phyloP scores from a whole-genome alignment of 2,888 invertebrate species.

The Cryptocheilus praepositus region DNA sequence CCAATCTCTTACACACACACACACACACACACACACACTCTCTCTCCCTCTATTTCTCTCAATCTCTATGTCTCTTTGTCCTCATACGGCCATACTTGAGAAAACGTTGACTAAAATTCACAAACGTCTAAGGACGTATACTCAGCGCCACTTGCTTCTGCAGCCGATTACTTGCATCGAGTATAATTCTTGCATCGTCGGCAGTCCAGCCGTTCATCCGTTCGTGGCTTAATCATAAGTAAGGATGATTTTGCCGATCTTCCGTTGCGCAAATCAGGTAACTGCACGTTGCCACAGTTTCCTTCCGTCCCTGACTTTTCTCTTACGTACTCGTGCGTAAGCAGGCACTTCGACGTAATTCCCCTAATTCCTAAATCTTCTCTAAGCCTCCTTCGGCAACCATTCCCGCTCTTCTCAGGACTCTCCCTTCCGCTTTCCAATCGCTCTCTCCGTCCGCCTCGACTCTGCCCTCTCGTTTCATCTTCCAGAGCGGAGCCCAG shows the following conservation, averaged over 20 bases:
- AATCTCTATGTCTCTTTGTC: neutral
- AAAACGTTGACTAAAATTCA: neutral
- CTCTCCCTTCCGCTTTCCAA: constrained; percentile 8
- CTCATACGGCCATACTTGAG: neutral
- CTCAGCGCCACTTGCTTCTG: constrained; percentile 10
- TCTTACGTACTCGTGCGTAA: constrained; percentile 46
- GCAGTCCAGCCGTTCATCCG: neutral
- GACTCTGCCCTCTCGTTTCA: neutral
- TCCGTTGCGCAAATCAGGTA: no score
- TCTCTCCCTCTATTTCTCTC: constrained; percentile 10
- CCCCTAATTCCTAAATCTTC: constrained; percentile 59
- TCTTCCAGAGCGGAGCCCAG: neutral
- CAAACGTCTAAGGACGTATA: constrained; percentile 17
- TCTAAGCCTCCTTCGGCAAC: constrained; percentile 36
- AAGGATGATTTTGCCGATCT: no score
- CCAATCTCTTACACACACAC: no score
- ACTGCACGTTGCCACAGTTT: no score
- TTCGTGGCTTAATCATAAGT: no score
- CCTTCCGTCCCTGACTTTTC: neutral
- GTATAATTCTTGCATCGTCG: constrained; percentile 14
- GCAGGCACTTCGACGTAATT: constrained; percentile 58
- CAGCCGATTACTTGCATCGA: neutral
- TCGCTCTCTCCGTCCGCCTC: constrained; percentile 15
- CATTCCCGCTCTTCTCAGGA: constrained; percentile 5
- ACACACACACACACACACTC: no score